Evolutionary conservation across 2,113 vertebrate species (phyloP), one percentile per base, ranked within the genome.

Genomic region (Petrocephalus zakoni): DNA sequence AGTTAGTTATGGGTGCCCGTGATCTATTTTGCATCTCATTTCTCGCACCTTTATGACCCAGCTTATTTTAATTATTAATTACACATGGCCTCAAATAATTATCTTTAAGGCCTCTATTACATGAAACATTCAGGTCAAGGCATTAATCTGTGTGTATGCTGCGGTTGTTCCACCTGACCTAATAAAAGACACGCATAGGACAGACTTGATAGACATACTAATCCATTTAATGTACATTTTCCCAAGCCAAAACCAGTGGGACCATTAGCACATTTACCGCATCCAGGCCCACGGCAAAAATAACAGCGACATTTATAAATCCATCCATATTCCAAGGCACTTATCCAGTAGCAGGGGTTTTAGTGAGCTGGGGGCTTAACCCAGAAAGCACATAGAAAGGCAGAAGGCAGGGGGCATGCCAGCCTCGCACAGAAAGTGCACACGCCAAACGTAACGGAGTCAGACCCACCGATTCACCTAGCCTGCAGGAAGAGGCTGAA

Each of bases 1-100:
- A 88, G n/a, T 22, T 58, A 21, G 53, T 49, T 37, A 13, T n/a
- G 75, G 78, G 52, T 15, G 6, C 29, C 11, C 51, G 22, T 22
- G 15, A 88, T 83, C 78, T 55, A 10, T 42, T 4, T 4, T 51
- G 52, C 53, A 84, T 61, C 82, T 82, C 53, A 84, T 61, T 88
- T 82, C 34, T 46, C 58, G 5, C 2, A 47, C 87, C 52, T 46
- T 82, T 37, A 58, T 42, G 37, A 52, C 52, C 10, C 75, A 83
- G 11, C 37, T 47, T 13, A 11, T n/a, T 88, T 83, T 58, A 9
- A 61, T 88, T 88, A 56, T 82, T 83, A 82, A 88, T 88, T 88
- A 55, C 46, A 49, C 81, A 49, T 83, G 46, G 17, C 81, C 81
- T 83, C 19, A 8, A 83, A 13, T 78, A 78, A 78, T 78, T 78